Percentiles rank a stretch among this genome's conserved stretches.
Conservation (phyloP, 2,797 vertebrate species). For the Cirrhinus mrigala region DNA sequence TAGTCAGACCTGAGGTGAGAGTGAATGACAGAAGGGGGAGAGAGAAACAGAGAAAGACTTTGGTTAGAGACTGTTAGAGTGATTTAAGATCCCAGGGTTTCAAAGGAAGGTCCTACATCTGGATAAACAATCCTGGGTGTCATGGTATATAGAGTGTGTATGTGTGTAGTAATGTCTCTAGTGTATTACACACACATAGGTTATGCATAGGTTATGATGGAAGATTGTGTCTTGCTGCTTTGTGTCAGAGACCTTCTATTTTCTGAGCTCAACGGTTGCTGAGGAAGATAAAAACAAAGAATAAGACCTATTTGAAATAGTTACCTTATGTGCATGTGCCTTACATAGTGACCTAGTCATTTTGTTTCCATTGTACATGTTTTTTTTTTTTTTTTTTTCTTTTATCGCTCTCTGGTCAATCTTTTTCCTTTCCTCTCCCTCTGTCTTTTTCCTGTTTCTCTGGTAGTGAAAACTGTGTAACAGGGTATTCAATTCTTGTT, state of each 20-base stretch:
- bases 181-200: conserved; percentile 14
- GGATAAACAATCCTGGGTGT: conserved; percentile 54
- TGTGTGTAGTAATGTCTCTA: not conserved
- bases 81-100: conserved; percentile 38
- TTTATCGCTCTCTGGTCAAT: conserved; percentile 20
- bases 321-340: not conserved
- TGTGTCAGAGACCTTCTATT: not conserved
- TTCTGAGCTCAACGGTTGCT: not conserved
- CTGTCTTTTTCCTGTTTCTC: conserved; percentile 27
- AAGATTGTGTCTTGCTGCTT: conserved; percentile 6
- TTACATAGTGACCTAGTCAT: not conserved
- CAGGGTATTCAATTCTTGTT: not conserved
- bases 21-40: conserved; percentile 55
- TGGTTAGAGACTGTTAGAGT: conserved; percentile 20
- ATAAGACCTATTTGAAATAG: not conserved
- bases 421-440: not conserved
- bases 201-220: conserved; percentile 17
- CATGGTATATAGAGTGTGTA: conserved; percentile 38
- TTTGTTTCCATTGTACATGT: conserved; percentile 2
- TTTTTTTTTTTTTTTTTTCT: not conserved
- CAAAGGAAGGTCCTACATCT: conserved; percentile 50
- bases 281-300: not conserved
- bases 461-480: not conserved
- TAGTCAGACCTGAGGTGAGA: conserved; percentile 91
- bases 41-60: conserved; percentile 17